Conservation (phyloP, 2,797 vertebrate genomes). For the Etheostoma nigrum region DNA sequence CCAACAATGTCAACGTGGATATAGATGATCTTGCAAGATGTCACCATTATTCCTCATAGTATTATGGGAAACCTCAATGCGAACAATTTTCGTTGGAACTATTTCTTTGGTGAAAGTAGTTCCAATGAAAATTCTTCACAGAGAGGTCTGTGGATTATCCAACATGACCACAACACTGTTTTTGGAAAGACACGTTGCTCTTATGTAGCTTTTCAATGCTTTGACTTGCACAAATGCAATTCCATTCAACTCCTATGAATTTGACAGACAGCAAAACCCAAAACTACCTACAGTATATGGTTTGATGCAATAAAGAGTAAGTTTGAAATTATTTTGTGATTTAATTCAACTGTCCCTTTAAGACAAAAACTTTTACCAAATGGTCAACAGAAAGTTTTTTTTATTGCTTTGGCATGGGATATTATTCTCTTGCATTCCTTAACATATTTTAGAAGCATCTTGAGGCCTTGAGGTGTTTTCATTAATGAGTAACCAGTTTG, state of each 20-base stretch:
- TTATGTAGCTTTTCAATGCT: constrained; percentile 1
- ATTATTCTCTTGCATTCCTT: constrained; percentile 41
- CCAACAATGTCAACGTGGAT: constrained; percentile 41
- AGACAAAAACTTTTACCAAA: constrained; percentile 18
- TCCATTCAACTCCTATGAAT: constrained; percentile 1
- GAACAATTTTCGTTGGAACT: constrained; percentile 51
- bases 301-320: background rate
- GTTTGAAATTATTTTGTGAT: background rate
- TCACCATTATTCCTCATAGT: constrained; percentile 37
- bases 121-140: constrained; percentile 50
- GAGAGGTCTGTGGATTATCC: constrained; percentile 39
- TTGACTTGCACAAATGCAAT: constrained; percentile 9
- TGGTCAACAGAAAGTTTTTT: background rate
- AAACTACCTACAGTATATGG: background rate
- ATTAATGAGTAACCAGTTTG: constrained; percentile 65
- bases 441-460: constrained; percentile 51
- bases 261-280: background rate
- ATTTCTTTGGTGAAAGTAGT: constrained; percentile 35
- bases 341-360: background rate
- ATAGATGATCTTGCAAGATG: constrained; percentile 38
- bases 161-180: constrained; percentile 13
- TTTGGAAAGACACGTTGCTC: constrained; percentile 34
- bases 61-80: constrained; percentile 44
- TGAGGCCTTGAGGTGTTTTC: constrained; percentile 60
- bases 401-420: constrained; percentile 33